Conservation (phyloP, 2,888 invertebrate genomes). For the Tenthredo mesomela region DNA sequence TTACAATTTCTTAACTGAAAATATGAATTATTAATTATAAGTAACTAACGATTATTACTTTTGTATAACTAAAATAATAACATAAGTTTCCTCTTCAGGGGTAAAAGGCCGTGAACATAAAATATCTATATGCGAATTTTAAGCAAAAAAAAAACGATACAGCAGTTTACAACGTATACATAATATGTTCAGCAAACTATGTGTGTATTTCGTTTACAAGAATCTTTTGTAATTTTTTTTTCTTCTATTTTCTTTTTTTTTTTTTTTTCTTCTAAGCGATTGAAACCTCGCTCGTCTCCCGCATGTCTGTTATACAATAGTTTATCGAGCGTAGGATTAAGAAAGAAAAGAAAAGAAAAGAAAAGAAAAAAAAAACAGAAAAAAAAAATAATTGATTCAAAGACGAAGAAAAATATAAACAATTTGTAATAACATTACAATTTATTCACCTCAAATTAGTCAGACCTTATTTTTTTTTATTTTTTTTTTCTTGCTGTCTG, state of each 20-base stretch:
- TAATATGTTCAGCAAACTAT: not conserved
- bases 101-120: slow-evolving; percentile 13
- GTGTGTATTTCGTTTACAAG: not conserved
- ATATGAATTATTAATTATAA: slow-evolving; percentile 42
- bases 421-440: slow-evolving; percentile 67
- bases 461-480: slow-evolving; percentile 57
- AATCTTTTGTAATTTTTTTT: slow-evolving; percentile 39
- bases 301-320: not conserved
- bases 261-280: no score
- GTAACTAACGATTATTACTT: slow-evolving; percentile 19
- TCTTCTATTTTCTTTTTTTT: slow-evolving; percentile 38
- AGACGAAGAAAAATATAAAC: slow-evolving; percentile 15
- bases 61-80: slow-evolving; percentile 5
- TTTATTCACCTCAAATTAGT: slow-evolving; percentile 72
- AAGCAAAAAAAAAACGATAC: slow-evolving; percentile 22
- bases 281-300: not conserved
- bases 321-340: slow-evolving; percentile 36
- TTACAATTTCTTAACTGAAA: slow-evolving; percentile 45
- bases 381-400: not conserved
- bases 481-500: slow-evolving; percentile 56
- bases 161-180: slow-evolving; percentile 16
- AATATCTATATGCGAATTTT: not conserved
- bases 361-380: not conserved
- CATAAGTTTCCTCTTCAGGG: slow-evolving; percentile 25
- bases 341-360: slow-evolving; percentile 31